Base-by-base conservation (phyloP, 2,797 vertebrate genomes). In the Lepilemur septentrionalis region DNA sequence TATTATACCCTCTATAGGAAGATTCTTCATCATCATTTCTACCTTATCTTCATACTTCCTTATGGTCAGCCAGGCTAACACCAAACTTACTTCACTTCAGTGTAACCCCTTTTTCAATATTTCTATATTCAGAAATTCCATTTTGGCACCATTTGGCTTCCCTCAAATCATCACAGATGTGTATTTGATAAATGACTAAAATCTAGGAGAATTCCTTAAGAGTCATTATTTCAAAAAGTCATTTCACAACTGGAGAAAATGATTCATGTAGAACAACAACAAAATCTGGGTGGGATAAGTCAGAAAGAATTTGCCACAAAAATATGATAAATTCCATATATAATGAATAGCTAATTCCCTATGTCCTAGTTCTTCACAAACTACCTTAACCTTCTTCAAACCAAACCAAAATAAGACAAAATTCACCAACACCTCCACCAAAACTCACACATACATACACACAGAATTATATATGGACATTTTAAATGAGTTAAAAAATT, bases 131-230 rank as follows among this genome's bases (percentile, higher is more conserved):
- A 93, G 32, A 61, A 70, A 65, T 14, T 59, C 11, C 15, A 30
- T 17, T 35, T 32, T 63, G 4, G 10, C 0, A 57, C 7, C 55
- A n/a, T 72, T 87, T 59, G 23, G 5, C 4, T 89, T 89, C 46
- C 81, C 30, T 80, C 23, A 75, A n/a, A 76, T 22, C 18, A 90
- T 5, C n/a, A 7, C 28, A 90, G 20, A 73, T 25, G 25, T 22
- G 1, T 43, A 50, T 70, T 70, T 94, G 69, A 86, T 35, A 88
- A 90, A n/a, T 92, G 20, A 78, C 3, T 73, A 91, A 86, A 41
- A 46, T 59, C 10, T 70, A 78, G n/a, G 43, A 5, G 4, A 83
- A 75, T 70, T 70, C 3, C 48, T 83, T n/a, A 93, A 61, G 18
- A 89, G 79, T 73, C 70, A 75, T 79, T 50, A 88, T 81, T 94